Evolutionary conservation across 2,113 vertebrate genomes (phyloP).

Genomic region (Romanogobio albipinnatus): DNA sequence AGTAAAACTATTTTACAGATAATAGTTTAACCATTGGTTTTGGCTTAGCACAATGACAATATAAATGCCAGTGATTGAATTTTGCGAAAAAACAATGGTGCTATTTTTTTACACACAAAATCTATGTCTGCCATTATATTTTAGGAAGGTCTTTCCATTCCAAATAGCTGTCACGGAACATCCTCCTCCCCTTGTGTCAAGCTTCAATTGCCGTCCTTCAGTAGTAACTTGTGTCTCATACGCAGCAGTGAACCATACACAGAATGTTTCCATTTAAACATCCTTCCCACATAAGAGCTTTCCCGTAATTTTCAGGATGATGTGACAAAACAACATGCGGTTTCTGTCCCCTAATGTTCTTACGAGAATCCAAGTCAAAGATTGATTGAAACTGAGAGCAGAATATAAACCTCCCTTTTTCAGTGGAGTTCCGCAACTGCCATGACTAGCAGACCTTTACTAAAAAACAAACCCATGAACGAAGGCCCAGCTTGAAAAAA

Average conservation of each 20-base stretch:
- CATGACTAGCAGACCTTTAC: neutral
- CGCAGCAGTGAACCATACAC: neutral
- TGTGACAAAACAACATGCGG: neutral
- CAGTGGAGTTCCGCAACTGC: neutral
- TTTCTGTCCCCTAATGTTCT: neutral
- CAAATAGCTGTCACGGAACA: neutral
- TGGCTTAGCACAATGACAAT: too few species aligned
- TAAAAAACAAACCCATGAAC: too few species aligned
- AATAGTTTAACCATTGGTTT: too few species aligned
- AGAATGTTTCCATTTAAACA: slow-evolving; percentile 23
- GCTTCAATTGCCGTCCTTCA: neutral
- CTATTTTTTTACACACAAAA: too few species aligned
- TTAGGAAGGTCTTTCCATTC: too few species aligned
- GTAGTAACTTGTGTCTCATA: neutral
- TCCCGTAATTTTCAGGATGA: neutral
- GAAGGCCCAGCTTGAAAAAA: neutral
- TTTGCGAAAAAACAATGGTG: too few species aligned
- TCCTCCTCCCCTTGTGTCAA: neutral
- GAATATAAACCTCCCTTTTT: neutral
- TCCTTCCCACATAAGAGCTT: neutral
- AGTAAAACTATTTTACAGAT: too few species aligned
- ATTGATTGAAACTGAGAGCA: neutral
- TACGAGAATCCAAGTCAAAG: neutral
- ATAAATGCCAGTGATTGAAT: too few species aligned
- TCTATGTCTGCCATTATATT: too few species aligned